phyloP scores from a whole-genome alignment of 2,888 invertebrate species.

The Odontocerum albicorne region DNA sequence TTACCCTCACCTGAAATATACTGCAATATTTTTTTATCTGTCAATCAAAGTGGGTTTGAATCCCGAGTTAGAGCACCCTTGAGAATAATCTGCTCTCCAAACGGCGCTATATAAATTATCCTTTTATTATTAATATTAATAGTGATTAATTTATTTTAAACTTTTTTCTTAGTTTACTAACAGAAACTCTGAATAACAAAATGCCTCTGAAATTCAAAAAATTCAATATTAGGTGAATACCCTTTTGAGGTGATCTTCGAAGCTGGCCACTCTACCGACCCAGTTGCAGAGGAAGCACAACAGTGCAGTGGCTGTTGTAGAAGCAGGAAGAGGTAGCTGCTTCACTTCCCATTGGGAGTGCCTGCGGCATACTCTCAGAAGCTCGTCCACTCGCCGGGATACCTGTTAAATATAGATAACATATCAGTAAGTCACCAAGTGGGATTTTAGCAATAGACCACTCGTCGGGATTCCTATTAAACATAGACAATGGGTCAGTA shows the following conservation, averaged over 20 bases:
- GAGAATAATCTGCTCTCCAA: too few species aligned
- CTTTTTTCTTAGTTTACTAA: neutral
- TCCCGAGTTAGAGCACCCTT: too few species aligned
- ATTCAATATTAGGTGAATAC: slow-evolving; percentile 6
- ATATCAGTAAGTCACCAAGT: neutral
- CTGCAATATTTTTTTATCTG: too few species aligned
- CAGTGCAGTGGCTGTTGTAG: slow-evolving; percentile 16
- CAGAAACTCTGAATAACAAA: neutral
- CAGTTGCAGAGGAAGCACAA: slow-evolving; percentile 32
- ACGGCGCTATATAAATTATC: too few species aligned
- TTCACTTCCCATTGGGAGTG: too few species aligned
- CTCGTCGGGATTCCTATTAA: neutral
- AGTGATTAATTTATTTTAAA: neutral
- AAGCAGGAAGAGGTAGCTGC: too few species aligned
- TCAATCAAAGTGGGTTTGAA: too few species aligned
- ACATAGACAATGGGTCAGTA: too few species aligned
- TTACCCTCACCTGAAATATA: too few species aligned
- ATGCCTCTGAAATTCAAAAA: too few species aligned
- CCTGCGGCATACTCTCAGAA: neutral
- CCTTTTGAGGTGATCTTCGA: slow-evolving; percentile 27
- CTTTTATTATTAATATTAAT: neutral
- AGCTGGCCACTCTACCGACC: slow-evolving; percentile 25
- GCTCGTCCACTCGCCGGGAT: slow-evolving; percentile 4
- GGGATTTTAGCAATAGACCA: neutral
- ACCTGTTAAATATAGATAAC: slow-evolving; percentile 1